phyloP scores from a whole-genome alignment of 2,113 vertebrate species.

The Halcyon senegalensis region DNA sequence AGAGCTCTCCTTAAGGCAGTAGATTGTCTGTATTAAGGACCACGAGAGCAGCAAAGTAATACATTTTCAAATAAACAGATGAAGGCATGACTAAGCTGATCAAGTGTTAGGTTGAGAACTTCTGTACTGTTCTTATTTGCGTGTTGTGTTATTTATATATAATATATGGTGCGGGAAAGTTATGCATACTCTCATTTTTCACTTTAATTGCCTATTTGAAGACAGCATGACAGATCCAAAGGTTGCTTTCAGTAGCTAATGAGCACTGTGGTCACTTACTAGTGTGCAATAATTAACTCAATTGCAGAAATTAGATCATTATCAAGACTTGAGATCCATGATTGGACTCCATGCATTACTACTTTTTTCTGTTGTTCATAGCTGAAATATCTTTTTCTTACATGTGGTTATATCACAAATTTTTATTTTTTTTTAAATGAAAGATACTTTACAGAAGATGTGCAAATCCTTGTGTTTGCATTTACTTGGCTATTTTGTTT shows the following conservation, averaged over 20 bases:
- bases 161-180: conserved; percentile 50
- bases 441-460: neutral
- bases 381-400: neutral
- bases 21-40: neutral
- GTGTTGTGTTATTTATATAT: conserved; percentile 45
- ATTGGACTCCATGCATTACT: neutral
- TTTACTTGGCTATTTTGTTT: neutral
- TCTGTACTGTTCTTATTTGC: conserved; percentile 35
- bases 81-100: conserved; percentile 45
- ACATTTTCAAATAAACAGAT: conserved; percentile 24
- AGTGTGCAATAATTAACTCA: conserved; percentile 66
- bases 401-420: neutral
- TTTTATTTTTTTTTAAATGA: neutral
- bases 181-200: conserved; percentile 75
- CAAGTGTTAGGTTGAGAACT: conserved; percentile 28
- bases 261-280: conserved; percentile 45
- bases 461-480: neutral
- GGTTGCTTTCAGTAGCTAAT: conserved; percentile 66
- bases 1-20: neutral
- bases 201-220: conserved; percentile 78
- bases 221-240: conserved; percentile 73
- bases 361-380: neutral
- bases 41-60: neutral
- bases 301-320: conserved; percentile 61
- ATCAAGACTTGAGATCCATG: conserved; percentile 5